Conservation (phyloP, 2,797 vertebrate genomes). For the Microctenopoma stevenorrisi region DNA sequence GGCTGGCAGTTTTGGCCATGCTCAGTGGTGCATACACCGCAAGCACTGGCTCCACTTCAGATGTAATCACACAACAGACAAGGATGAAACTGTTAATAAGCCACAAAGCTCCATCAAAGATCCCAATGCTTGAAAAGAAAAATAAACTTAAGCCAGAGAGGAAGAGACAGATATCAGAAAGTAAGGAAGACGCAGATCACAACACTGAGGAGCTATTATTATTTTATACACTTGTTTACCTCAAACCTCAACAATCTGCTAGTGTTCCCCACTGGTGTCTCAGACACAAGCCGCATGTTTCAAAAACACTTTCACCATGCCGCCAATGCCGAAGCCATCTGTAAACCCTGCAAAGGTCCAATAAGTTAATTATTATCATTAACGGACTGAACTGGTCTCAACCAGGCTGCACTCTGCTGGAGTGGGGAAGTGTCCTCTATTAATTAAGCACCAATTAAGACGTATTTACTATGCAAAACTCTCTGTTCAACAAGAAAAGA, state of each 20-base stretch:
- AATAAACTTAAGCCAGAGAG: neutral
- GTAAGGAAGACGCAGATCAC: neutral
- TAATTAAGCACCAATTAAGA: conserved; percentile 19
- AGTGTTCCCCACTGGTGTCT: neutral
- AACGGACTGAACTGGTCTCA: conserved; percentile 21
- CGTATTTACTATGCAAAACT: conserved; percentile 32
- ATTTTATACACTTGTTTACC: conserved; percentile 5
- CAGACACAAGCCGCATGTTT: neutral
- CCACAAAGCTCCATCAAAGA: conserved; percentile 31
- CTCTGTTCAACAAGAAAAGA: conserved; percentile 35
- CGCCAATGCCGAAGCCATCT: neutral
- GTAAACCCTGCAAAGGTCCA: conserved; percentile 11
- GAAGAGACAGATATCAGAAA: neutral
- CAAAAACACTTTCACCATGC: neutral
- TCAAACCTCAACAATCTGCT: conserved; percentile 11
- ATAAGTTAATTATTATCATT: conserved; percentile 29
- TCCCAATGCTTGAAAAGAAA: conserved; percentile 22
- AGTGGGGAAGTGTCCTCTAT: neutral
- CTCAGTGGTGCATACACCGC: conserved; percentile 29
- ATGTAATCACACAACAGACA: conserved; percentile 42
- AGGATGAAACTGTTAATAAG: conserved; percentile 45
- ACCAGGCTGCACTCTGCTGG: neutral
- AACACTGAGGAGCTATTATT: neutral
- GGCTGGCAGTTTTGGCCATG: conserved; percentile 16
- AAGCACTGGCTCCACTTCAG: conserved; percentile 44